Base-by-base conservation (phyloP, 2,113 vertebrate species). In the Corythornis madagascariensis region DNA sequence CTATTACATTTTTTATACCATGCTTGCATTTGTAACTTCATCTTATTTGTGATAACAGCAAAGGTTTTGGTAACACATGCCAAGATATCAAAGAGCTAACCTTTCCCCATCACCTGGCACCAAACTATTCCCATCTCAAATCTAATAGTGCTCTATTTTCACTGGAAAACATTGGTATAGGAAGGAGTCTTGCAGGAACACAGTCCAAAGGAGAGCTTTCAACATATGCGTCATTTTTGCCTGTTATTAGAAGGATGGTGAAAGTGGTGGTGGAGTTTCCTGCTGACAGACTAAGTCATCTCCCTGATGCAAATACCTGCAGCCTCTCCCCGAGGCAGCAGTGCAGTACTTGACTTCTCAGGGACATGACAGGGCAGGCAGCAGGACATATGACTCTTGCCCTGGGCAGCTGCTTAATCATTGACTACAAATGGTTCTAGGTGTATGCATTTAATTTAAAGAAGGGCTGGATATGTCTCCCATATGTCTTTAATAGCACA, bases 151-250 rank as follows among this genome's bases (percentile, higher is more conserved):
- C 35, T 78, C 38, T 50, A 45, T 24, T 84, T 35, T 83, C 31
- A 11, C 7, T 65, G 64, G 33, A 50, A 65, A 66, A 1, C 42
- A 31, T 13, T 20, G 12, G 52, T 14, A 16, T 3, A 60, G n/a
- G 13, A 48, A 71, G 25, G 29, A 72, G 42, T 5, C 13, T 22
- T 63, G 13, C 14, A 71, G 38, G 11, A 65, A 7, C 13, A 35
- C 3, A 21, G 25, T 43, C 55, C 43, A 64, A 38, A 59, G 42
- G 16, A 59, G 38, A 43, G 15, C 48, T 82, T 38, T 69, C 29
- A 24, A 17, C 38, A 15, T 6, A 33, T 0, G 0, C n/a, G 8
- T 20, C 20, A 2, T 3, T 75, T 79, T 79, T 66, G 60, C 45
- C 52, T 52, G 28, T n/a, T 71, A 0, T 19, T 35, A 16, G 56